These are phyloP conservation scores for Salvelinus fontinalis DNA, from an alignment of 2,113 vertebrate species.

Conservation along the genomic window DNA sequence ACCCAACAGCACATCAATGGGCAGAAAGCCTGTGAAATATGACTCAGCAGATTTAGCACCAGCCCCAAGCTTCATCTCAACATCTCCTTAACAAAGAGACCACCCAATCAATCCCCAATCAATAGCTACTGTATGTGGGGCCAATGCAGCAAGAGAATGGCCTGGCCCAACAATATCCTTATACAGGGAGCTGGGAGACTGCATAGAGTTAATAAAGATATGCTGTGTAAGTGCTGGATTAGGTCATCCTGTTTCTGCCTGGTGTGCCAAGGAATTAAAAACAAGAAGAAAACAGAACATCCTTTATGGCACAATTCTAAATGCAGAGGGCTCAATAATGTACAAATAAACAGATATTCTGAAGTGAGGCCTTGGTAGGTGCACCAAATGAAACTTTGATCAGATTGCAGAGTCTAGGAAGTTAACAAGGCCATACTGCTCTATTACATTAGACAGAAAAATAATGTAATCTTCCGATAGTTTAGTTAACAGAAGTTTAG, in stretches of 20 bases:
- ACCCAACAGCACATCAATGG: neutral
- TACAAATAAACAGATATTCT: conserved; percentile 52
- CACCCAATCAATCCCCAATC: conserved; percentile 69
- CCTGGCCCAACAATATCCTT: too few relatives aligned
- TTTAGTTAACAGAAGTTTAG: too few relatives aligned
- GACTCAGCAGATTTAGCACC: conserved; percentile 70
- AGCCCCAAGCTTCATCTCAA: conserved; percentile 57
- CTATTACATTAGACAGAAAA: conserved; percentile 39
- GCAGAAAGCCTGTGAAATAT: conserved; percentile 7
- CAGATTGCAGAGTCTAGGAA: conserved; percentile 49
- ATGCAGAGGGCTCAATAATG: conserved; percentile 45
- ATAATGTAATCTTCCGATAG: too few relatives aligned
- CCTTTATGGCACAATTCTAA: conserved; percentile 30
- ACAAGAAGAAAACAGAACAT: conserved; percentile 7
- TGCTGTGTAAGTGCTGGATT: conserved; percentile 27
- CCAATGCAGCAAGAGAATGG: conserved; percentile 2
- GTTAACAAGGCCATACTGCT: conserved; percentile 59
- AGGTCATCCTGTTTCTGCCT: conserved; percentile 19
- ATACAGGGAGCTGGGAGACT: too few relatives aligned
- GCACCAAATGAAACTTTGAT: conserved; percentile 16
- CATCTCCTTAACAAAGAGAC: conserved; percentile 68
- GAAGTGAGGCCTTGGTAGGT: conserved; percentile 4
- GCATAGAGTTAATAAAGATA: neutral
- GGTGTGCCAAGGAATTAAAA: conserved; percentile 57
- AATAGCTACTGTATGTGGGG: conserved; percentile 56